A percentile compares a stretch with the other conserved stretches of the same genome.
These are phyloP conservation scores for Pristionchus japonicus DNA, from an alignment of 2,888 invertebrate species.

Conservation along the genomic window DNA sequence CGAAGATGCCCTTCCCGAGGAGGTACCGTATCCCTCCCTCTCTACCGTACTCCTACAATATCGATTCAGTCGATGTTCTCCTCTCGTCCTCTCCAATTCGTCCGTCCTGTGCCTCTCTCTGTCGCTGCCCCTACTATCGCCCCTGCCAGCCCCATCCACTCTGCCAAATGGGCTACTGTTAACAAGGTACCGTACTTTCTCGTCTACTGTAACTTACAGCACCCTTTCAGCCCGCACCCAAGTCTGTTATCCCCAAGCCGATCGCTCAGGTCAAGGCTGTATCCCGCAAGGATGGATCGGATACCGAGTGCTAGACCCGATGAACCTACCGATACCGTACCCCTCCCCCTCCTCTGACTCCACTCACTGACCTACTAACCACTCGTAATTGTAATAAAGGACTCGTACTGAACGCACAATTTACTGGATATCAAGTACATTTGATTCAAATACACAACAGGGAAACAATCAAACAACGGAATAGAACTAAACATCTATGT, in stretches of 20 bases:
- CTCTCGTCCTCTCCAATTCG: background rate
- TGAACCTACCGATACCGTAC: background rate
- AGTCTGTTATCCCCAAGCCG: background rate
- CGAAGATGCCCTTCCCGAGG: background rate
- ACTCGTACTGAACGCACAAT: background rate
- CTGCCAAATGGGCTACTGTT: conserved; percentile 5
- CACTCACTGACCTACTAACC: background rate
- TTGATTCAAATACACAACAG: background rate
- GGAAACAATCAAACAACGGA: conserved; percentile 11
- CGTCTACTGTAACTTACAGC: background rate
- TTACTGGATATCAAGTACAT: background rate
- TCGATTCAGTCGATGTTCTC: background rate
- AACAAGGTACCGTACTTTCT: conserved; percentile 8
- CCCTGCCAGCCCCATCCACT: conserved; percentile 22
- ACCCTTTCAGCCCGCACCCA: background rate
- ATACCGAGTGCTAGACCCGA: conserved; percentile 20
- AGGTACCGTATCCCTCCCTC: background rate
- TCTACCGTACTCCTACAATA: background rate
- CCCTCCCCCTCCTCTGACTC: background rate
- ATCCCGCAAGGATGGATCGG: conserved; percentile 22
- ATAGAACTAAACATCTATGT: background rate
- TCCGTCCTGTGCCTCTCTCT: conserved; percentile 6
- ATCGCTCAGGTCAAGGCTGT: background rate
- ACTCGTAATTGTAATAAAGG: conserved; percentile 5
- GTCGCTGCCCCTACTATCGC: background rate